Evolutionary conservation across 2,113 vertebrate genomes (phyloP), one percentile per base, ranked within the genome.

Genomic region (Rhadina sibilatrix): DNA sequence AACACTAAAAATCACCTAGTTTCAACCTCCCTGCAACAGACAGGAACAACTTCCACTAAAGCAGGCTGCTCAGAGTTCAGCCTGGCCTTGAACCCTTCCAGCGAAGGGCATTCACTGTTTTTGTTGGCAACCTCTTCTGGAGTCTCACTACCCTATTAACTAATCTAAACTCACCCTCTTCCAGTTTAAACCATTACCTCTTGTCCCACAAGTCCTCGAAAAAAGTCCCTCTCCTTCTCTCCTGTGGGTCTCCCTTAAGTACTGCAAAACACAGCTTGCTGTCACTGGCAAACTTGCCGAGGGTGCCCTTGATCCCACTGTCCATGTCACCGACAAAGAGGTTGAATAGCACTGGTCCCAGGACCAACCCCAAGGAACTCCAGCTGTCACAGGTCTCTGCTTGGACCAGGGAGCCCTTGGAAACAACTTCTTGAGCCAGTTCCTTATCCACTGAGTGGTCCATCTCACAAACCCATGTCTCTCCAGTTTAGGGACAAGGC

Each of bases 301-400:
- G 8, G n/a, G 28, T 14, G 40, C 28, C 23, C 24, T 38, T 13
- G n/a, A 33, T 61, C 30, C 47, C 64, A 15, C 47, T 24, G n/a
- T 40, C 47, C 0, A 0, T 40, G 74, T 40, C 56, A 40, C n/a
- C 47, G 54, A 61, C 70, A 61, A 60, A 68, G 63, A 20, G 4
- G 2, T 1, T 11, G 24, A 35, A 23, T 24, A 42, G 25, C 6
- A 20, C 4, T 0, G 0, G 21, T 31, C 16, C 38, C 61, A 40
- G 12, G 7, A 23, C n/a, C 54, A 35, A 3, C 5, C 21, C 46
- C n/a, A 30, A 68, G 47, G 54, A 81, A 10, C 40, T 53, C 46
- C 11, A 8, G 5, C 3, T 30, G 13, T 25, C 53, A 61, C 20
- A 30, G 28, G 7, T 60, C n/a, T 46, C 46, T 2, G 2, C 68